Conservation (phyloP, 2,113 vertebrate species). For the Cyanoramphus novaezelandiae region DNA sequence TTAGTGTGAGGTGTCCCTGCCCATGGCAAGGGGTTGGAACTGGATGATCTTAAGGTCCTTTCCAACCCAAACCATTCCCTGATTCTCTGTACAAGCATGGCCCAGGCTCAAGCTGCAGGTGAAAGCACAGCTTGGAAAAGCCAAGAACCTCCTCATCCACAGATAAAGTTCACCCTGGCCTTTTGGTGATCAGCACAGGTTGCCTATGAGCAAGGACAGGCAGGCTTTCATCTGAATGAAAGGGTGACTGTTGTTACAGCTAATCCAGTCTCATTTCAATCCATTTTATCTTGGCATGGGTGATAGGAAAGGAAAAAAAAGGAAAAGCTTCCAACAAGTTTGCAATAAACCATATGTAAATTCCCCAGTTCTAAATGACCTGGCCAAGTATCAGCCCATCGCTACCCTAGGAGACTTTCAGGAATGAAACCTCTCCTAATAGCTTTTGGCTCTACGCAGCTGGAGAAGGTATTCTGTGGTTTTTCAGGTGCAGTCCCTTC, state of each 20-base stretch:
- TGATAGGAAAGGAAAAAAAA: neutral
- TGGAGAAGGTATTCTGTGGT: constrained; percentile 13
- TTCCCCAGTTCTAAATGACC: neutral
- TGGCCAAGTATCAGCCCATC: neutral
- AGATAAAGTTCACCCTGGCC: neutral
- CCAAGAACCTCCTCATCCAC: neutral
- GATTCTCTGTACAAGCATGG: accelerated
- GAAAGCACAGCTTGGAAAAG: accelerated
- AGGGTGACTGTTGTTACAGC: neutral
- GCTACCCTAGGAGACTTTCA: neutral
- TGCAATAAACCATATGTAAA: neutral
- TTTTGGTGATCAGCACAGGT: neutral
- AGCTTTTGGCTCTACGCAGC: neutral
- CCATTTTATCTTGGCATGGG: constrained; percentile 25
- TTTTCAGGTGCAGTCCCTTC: constrained; percentile 42
- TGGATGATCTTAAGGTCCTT: neutral
- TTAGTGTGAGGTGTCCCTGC: neutral
- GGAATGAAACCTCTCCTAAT: constrained; percentile 35
- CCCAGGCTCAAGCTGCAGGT: neutral
- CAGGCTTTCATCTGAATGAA: neutral
- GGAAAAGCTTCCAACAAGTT: neutral
- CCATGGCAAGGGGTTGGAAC: neutral
- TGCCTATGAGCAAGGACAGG: accelerated
- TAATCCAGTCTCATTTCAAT: constrained; percentile 14
- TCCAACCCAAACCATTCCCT: neutral